Conservation (phyloP, 2,888 invertebrate species). For the Tolmerus cingulatus region DNA sequence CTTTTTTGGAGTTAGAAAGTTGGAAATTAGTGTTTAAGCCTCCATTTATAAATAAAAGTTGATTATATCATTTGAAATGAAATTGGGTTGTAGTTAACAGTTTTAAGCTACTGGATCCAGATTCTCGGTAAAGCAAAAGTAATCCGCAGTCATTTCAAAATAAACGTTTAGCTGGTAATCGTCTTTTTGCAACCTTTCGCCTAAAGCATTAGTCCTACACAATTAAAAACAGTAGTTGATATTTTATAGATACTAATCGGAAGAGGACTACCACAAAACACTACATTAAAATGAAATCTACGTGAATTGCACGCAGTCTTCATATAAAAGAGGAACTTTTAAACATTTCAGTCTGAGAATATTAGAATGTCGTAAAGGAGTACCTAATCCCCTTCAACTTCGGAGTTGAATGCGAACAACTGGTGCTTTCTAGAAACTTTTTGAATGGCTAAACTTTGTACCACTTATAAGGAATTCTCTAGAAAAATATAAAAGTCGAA, state of each 20-base stretch:
- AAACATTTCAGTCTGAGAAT: not conserved
- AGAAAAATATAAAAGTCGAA: constrained; percentile 18
- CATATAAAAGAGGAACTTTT: not conserved
- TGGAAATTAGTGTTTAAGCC: no score
- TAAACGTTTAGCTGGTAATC: no score
- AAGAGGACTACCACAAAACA: not conserved
- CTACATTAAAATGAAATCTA: not conserved
- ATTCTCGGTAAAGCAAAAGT: no score
- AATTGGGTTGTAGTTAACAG: no score
- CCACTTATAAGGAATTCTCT: not conserved
- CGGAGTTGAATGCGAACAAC: constrained; percentile 11
- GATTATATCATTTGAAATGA: no score
- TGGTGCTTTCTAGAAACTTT: constrained; percentile 17
- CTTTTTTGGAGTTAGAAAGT: no score
- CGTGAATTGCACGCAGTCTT: not conserved
- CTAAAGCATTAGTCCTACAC: no score
- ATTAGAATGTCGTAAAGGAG: constrained; percentile 12
- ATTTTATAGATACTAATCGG: not conserved
- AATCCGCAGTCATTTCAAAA: no score
- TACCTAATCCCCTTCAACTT: not conserved
- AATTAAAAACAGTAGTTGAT: not conserved
- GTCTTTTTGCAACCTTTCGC: no score
- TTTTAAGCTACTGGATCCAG: no score
- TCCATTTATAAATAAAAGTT: no score
- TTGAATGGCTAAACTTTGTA: constrained; percentile 24